phyloP scores from a whole-genome alignment of 2,888 invertebrate species.

The Allophyes oxyacanthae region DNA sequence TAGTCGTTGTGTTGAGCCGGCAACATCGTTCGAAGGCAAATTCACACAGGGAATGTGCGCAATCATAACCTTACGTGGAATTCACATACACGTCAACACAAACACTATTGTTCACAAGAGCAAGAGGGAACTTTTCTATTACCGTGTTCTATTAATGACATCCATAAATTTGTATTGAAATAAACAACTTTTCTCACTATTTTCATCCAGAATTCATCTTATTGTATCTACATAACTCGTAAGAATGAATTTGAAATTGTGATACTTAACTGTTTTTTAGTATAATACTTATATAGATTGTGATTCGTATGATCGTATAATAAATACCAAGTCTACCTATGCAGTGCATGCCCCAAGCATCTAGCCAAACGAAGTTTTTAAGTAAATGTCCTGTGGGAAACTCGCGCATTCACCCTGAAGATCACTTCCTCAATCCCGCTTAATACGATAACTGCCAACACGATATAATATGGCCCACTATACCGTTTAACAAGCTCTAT shows the following conservation, averaged over 20 bases:
- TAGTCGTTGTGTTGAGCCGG: constrained; percentile 59
- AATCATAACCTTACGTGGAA: constrained; percentile 71
- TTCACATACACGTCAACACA: constrained; percentile 52
- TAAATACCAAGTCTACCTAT: too few relatives aligned
- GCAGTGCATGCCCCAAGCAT: too few relatives aligned
- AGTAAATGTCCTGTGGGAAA: too few relatives aligned
- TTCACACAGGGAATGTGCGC: constrained; percentile 78
- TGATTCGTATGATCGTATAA: too few relatives aligned
- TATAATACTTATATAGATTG: too few relatives aligned
- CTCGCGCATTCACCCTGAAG: constrained; percentile 18
- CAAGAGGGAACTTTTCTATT: constrained; percentile 50
- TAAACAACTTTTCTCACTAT: too few relatives aligned
- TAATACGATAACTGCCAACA: constrained; percentile 13
- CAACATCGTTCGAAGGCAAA: constrained; percentile 68
- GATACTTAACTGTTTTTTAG: too few relatives aligned
- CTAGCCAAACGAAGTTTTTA: too few relatives aligned
- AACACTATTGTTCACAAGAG: constrained; percentile 52
- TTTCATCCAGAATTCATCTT: too few relatives aligned
- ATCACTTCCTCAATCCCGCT: constrained; percentile 35
- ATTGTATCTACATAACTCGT: too few relatives aligned
- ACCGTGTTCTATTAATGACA: constrained; percentile 42
- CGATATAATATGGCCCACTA: constrained; percentile 27
- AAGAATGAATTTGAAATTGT: too few relatives aligned
- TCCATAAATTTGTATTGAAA: constrained; percentile 11
- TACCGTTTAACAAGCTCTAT: constrained; percentile 30